A percentile compares a stretch with the other conserved stretches of the same genome.
Conservation (phyloP, 2,113 vertebrate genomes). For the Brachyhypopomus gauderio region DNA sequence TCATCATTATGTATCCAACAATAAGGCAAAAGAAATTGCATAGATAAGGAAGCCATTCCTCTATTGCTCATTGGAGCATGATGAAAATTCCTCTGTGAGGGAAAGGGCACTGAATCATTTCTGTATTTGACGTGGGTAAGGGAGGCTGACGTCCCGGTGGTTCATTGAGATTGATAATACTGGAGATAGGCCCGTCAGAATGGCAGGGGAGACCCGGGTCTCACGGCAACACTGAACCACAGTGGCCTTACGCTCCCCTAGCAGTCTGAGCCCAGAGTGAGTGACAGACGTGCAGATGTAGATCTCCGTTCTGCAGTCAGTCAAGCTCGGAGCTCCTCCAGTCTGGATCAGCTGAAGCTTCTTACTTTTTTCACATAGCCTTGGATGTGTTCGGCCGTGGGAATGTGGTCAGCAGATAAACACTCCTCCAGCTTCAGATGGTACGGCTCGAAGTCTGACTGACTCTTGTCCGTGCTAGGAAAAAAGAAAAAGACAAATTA, state of each 20-base stretch:
- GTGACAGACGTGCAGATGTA: neutral
- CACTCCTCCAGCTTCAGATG: constrained; percentile 87
- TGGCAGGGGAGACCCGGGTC: neutral
- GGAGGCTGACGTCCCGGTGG: constrained; percentile 38
- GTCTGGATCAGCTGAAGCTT: neutral
- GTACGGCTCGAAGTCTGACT: constrained; percentile 73
- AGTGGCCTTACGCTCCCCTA: constrained; percentile 22
- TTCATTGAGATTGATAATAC: constrained; percentile 40
- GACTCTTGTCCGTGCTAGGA: constrained; percentile 72
- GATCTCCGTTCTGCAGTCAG: constrained; percentile 7
- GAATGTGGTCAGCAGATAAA: constrained; percentile 80
- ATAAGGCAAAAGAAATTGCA: constrained; percentile 70
- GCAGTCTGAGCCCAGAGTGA: constrained; percentile 32
- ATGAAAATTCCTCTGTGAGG: constrained; percentile 27
- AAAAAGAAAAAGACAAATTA: neutral
- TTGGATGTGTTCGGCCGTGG: constrained; percentile 85
- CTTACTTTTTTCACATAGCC: constrained; percentile 94
- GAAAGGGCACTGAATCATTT: constrained; percentile 55
- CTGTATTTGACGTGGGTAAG: constrained; percentile 15
- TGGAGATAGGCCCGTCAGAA: constrained; percentile 19
- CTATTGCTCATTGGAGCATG: constrained; percentile 19
- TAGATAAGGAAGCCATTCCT: constrained; percentile 66
- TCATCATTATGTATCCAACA: constrained; percentile 66
- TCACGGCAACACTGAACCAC: neutral
- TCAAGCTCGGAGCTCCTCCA: neutral